Percentiles rank a stretch among this genome's conserved stretches.
phyloP scores from a whole-genome alignment of 2,113 vertebrate species.

The Butorides virescens region DNA sequence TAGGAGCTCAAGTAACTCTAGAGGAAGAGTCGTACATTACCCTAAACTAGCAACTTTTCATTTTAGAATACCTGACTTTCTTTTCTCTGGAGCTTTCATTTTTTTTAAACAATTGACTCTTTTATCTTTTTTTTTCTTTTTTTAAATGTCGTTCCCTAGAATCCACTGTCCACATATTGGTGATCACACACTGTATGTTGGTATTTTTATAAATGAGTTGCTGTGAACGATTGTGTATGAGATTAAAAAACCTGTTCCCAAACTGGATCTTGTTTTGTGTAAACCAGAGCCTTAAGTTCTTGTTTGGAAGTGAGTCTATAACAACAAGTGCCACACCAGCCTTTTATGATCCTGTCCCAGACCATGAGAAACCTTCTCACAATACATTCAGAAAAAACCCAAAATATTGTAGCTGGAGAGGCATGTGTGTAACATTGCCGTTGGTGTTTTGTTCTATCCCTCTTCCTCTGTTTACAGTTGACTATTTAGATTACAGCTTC shows the following conservation, averaged over 20 bases:
- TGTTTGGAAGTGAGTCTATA: neutral
- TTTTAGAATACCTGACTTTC: neutral
- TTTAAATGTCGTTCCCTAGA: neutral
- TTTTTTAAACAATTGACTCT: neutral
- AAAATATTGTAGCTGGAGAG: neutral
- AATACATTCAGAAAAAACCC: neutral
- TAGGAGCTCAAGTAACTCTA: neutral
- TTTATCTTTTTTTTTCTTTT: too few relatives aligned
- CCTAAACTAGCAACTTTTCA: neutral
- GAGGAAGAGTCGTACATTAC: neutral
- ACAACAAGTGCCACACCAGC: neutral
- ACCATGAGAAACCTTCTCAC: neutral
- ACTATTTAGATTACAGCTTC: conserved; percentile 9
- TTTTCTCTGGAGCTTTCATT: neutral
- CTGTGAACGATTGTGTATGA: neutral
- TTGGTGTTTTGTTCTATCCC: neutral
- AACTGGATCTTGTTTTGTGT: neutral
- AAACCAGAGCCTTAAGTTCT: neutral
- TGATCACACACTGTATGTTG: neutral
- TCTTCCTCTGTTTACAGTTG: conserved; percentile 28
- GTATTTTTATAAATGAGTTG: neutral
- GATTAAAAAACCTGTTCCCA: neutral
- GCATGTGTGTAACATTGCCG: neutral
- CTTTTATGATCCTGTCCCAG: neutral
- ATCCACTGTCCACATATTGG: neutral